Conservation (phyloP, 1,140 invertebrate genomes). For the Drosophila malerkotliana region DNA sequence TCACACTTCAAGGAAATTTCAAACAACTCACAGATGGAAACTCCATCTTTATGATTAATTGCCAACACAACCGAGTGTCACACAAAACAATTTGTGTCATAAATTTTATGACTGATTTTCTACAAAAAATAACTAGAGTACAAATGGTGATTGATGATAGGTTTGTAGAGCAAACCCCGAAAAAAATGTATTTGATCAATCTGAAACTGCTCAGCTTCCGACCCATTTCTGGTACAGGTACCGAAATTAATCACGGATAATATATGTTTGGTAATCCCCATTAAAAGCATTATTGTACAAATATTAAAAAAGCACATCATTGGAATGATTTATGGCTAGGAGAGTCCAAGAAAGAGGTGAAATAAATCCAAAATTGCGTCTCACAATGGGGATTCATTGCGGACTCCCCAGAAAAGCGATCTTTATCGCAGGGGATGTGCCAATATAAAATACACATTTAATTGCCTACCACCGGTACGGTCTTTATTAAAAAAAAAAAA, state of each 20-base stretch:
- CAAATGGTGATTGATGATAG: slow-evolving; percentile 22
- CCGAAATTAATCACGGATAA: slow-evolving; percentile 10
- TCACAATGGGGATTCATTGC: slow-evolving; percentile 37
- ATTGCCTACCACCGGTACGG: slow-evolving; percentile 40
- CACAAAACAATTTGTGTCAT: slow-evolving; percentile 17
- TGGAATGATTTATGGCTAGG: slow-evolving; percentile 30
- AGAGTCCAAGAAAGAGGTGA: slow-evolving; percentile 4
- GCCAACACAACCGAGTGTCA: slow-evolving; percentile 28
- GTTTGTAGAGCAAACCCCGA: slow-evolving; percentile 2
- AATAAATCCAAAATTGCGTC: slow-evolving; percentile 14
- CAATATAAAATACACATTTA: slow-evolving; percentile 68
- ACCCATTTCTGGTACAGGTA: slow-evolving; percentile 36
- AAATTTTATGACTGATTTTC: not conserved
- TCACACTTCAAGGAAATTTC: slow-evolving; percentile 55
- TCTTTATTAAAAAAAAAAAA: slow-evolving; percentile 7
- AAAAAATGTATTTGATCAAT: slow-evolving; percentile 12
- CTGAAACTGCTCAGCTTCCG: slow-evolving; percentile 1
- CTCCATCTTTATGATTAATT: slow-evolving; percentile 36
- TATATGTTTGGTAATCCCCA: slow-evolving; percentile 31
- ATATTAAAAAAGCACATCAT: slow-evolving; percentile 41
- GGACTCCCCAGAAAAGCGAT: slow-evolving; percentile 33
- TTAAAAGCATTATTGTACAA: slow-evolving; percentile 38
- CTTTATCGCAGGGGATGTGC: slow-evolving; percentile 39
- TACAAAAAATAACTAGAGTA: not conserved
- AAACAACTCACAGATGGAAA: not conserved